Conservation (phyloP, 1,140 invertebrate species). For the Habropoda laboriosa region DNA sequence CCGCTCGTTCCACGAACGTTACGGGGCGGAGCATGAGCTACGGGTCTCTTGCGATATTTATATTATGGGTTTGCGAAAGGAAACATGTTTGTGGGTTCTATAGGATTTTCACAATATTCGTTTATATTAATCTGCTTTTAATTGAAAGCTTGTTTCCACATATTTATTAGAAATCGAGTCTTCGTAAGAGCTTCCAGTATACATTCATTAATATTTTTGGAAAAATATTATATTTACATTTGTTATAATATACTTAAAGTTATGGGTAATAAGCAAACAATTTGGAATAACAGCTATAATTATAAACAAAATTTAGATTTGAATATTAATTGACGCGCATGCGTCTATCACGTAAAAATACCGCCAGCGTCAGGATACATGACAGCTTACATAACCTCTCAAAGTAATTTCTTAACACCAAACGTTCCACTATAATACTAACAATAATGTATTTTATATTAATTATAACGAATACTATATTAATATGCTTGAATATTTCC, state of each 20-base stretch:
- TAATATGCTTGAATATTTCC: no score
- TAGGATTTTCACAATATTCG: neutral
- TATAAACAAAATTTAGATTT: neutral
- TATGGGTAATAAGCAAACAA: no score
- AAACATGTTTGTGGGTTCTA: neutral
- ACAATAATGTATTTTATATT: neutral
- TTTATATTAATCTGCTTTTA: neutral
- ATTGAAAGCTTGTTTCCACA: no score
- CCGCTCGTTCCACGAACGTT: no score
- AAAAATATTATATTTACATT: neutral
- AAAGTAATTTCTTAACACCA: neutral
- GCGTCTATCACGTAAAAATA: constrained; percentile 12
- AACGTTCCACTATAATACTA: no score
- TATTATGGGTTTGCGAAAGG: neutral
- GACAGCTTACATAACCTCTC: constrained; percentile 22
- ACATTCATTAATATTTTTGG: neutral
- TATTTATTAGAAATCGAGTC: no score
- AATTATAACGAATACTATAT: neutral
- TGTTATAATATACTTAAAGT: neutral
- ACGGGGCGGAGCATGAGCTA: no score
- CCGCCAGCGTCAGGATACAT: neutral
- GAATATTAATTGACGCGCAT: neutral
- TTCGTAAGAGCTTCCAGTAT: no score
- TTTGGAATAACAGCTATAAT: no score
- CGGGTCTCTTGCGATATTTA: neutral